Evolutionary conservation across 1,140 invertebrate species (phyloP).

Genomic region (Microvelia longipes): DNA sequence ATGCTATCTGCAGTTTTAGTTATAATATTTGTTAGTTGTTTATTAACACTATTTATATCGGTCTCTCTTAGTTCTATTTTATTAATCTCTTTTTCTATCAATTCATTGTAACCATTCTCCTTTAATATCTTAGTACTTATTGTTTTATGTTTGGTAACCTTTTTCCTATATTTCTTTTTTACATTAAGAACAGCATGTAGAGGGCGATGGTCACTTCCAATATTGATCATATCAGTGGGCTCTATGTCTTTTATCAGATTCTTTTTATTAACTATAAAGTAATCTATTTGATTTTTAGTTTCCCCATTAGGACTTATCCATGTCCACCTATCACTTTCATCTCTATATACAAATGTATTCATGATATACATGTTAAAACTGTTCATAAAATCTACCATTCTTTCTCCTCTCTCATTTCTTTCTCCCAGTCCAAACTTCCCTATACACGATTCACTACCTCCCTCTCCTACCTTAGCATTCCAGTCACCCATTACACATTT

Average conservation of each 20-base stretch:
- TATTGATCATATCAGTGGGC: not conserved
- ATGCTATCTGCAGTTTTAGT: not conserved
- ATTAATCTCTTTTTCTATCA: not conserved
- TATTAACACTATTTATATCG: not conserved
- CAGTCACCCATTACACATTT: not conserved
- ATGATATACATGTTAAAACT: not conserved
- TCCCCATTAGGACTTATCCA: conserved; percentile 3
- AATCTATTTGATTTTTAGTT: conserved; percentile 2
- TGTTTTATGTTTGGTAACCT: not conserved
- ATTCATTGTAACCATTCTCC: too few relatives aligned
- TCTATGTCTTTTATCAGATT: not conserved
- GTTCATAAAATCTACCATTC: not conserved
- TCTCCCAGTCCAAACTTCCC: not conserved
- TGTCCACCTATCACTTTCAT: too few relatives aligned
- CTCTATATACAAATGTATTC: not conserved
- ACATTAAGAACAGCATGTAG: not conserved
- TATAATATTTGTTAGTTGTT: not conserved
- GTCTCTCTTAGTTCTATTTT: not conserved
- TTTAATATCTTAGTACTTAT: too few relatives aligned
- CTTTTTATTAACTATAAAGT: not conserved
- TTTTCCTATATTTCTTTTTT: not conserved
- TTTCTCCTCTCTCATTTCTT: not conserved
- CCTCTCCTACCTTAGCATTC: not conserved
- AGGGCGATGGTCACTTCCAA: not conserved
- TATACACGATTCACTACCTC: not conserved